Percentiles rank a stretch among this genome's conserved stretches.
Evolutionary conservation across 2,797 vertebrate species (phyloP).

Genomic region (Anniella stebbinsi): DNA sequence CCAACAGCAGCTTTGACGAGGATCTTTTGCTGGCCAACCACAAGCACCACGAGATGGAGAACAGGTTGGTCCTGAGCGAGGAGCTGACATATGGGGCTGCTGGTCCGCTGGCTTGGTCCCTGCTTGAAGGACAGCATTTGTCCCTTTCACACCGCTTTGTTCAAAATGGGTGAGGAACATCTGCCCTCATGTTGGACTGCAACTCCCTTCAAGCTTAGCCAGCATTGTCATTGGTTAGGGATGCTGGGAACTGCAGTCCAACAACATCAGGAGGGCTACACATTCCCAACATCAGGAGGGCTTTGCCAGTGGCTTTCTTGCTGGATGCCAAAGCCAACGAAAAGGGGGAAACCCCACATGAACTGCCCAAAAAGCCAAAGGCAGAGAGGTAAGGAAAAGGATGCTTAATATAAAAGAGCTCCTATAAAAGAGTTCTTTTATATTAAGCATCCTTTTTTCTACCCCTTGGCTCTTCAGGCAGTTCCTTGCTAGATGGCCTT

Average conservation of each 20-base stretch:
- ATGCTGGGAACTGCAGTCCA: too few relatives aligned
- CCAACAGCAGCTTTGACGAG: constrained; percentile 94
- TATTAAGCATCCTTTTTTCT: too few relatives aligned
- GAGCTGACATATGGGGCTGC: not conserved
- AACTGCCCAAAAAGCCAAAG: too few relatives aligned
- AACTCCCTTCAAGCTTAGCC: too few relatives aligned
- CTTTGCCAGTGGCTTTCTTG: not conserved
- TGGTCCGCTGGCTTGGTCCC: not conserved
- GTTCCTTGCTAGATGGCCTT: not conserved
- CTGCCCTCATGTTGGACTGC: too few relatives aligned
- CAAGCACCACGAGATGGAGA: constrained; percentile 96
- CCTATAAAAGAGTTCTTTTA: too few relatives aligned
- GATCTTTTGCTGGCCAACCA: constrained; percentile 87
- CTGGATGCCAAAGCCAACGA: not conserved
- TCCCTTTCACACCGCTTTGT: not conserved
- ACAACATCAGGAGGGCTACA: too few relatives aligned
- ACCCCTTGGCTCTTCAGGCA: too few relatives aligned
- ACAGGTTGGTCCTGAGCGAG: constrained; percentile 80
- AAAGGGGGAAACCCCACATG: too few relatives aligned
- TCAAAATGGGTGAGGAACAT: not conserved
- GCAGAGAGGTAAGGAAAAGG: too few relatives aligned
- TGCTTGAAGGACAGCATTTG: not conserved
- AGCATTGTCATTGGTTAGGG: too few relatives aligned
- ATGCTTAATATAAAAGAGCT: too few relatives aligned
- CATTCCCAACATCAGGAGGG: not conserved